Evolutionary conservation across 1,140 invertebrate genomes (phyloP).

Genomic region (Anastrepha ludens): DNA sequence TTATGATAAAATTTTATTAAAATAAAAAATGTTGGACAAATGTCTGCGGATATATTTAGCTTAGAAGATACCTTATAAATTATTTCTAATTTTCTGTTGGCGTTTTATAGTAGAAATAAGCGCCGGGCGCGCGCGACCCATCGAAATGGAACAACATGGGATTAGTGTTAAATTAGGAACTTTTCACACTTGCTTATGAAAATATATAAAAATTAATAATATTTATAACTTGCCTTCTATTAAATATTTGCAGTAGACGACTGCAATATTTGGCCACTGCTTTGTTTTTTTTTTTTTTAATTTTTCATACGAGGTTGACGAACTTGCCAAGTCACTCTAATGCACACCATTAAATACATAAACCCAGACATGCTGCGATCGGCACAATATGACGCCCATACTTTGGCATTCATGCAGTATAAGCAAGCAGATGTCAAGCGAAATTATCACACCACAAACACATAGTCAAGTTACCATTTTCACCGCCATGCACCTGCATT

Average conservation of each 20-base stretch:
- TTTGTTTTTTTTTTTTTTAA: neutral
- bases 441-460: constrained; percentile 11
- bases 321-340: constrained; percentile 13
- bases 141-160: no score
- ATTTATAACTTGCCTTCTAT: no score
- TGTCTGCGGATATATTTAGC: no score
- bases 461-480: neutral
- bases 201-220: no score
- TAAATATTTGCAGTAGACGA: neutral
- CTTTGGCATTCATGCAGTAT: neutral
- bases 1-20: no score
- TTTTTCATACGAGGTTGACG: constrained; percentile 2
- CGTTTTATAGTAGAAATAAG: no score
- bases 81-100: no score
- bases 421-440: constrained; percentile 7
- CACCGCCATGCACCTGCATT: constrained; percentile 39
- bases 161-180: no score
- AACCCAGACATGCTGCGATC: neutral
- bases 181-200: no score
- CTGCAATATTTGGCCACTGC: neutral
- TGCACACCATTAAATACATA: neutral
- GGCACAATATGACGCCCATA: neutral
- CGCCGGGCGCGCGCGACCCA: no score
- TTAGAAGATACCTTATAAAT: no score
- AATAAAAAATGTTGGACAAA: no score